These are phyloP conservation scores for Ophion costatus DNA, from an alignment of 2,888 invertebrate species.

Conservation along the genomic window DNA sequence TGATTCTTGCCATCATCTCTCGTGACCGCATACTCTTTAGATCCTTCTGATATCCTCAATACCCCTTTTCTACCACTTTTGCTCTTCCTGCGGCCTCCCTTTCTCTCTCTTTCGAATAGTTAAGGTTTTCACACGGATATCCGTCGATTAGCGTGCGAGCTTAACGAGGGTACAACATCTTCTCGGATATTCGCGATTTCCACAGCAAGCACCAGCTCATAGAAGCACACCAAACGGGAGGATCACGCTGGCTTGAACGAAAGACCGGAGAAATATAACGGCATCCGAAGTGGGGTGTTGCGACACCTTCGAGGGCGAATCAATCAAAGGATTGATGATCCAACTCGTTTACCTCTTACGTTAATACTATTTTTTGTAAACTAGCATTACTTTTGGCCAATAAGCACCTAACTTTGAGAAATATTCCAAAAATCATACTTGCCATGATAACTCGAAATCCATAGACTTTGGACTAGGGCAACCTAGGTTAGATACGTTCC, in stretches of 20 bases:
- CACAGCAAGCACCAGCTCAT: slow-evolving; percentile 33
- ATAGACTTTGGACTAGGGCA: too few relatives aligned
- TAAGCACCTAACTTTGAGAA: too few relatives aligned
- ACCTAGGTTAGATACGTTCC: too few relatives aligned
- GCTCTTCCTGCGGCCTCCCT: background rate
- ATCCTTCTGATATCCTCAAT: slow-evolving; percentile 72
- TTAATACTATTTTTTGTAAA: too few relatives aligned
- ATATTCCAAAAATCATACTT: too few relatives aligned
- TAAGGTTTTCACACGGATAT: slow-evolving; percentile 68
- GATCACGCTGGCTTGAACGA: slow-evolving; percentile 10
- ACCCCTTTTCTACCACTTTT: slow-evolving; percentile 68
- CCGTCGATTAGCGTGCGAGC: slow-evolving; percentile 66
- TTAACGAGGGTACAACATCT: slow-evolving; percentile 2
- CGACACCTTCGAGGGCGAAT: background rate
- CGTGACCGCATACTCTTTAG: slow-evolving; percentile 74
- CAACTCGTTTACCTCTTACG: background rate
- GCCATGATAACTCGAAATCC: too few relatives aligned
- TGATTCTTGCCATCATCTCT: slow-evolving; percentile 59
- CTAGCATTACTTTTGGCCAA: too few relatives aligned
- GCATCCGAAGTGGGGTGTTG: background rate
- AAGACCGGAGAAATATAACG: background rate
- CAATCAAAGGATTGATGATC: background rate
- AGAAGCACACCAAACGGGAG: slow-evolving; percentile 1
- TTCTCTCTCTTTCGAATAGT: slow-evolving; percentile 60
- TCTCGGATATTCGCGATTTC: slow-evolving; percentile 29